Conservation (phyloP, 2,888 invertebrate genomes). For the Ctena decussata region DNA sequence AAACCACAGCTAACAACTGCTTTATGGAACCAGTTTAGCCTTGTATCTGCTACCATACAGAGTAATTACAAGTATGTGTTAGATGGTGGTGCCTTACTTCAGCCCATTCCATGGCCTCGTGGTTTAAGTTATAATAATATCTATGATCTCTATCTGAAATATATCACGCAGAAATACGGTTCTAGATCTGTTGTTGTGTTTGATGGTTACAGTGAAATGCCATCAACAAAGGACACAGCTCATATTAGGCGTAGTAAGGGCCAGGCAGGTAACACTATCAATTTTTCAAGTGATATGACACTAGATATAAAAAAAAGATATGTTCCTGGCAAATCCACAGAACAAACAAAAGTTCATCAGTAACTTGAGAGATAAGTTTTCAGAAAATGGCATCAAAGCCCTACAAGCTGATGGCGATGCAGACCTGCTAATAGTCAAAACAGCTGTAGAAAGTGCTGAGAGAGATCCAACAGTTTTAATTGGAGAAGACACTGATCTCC, state of each 20-base stretch:
- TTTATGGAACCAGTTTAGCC: background rate
- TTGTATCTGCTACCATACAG: background rate
- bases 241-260: constrained; percentile 16
- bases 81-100: constrained; percentile 10
- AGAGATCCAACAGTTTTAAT: background rate
- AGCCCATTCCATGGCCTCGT: constrained; percentile 13
- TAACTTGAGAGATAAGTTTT: background rate
- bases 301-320: background rate
- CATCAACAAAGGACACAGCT: constrained; percentile 13
- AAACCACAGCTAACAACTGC: background rate
- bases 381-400: background rate
- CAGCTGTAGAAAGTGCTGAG: constrained; percentile 1
- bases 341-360: constrained; percentile 12
- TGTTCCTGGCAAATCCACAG: background rate
- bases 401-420: constrained; percentile 51
- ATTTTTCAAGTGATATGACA: background rate
- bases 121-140: background rate
- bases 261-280: background rate
- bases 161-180: background rate
- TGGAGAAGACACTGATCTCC: constrained; percentile 75
- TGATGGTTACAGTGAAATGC: constrained; percentile 15
- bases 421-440: constrained; percentile 15
- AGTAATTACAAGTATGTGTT: constrained; percentile 11
- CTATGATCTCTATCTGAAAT: constrained; percentile 7
- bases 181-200: background rate